Conservation (phyloP, 2,888 invertebrate species). For the Lacanobia oleracea region DNA sequence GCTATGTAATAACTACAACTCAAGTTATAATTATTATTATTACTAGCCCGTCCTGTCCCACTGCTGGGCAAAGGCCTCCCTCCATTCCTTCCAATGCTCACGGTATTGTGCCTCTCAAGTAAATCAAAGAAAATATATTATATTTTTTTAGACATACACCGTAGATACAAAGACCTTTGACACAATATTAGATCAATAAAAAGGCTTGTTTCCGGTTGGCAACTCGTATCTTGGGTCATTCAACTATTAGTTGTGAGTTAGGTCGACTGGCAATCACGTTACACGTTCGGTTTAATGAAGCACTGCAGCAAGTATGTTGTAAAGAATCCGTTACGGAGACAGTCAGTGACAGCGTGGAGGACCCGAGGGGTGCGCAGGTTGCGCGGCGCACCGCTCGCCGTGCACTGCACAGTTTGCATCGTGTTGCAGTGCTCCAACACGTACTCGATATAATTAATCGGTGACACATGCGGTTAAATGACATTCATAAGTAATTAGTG, state of each 20-base stretch:
- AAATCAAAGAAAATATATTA: not conserved
- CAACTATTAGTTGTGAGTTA: constrained; percentile 33
- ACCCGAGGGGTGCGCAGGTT: not conserved
- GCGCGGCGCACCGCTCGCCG: not conserved
- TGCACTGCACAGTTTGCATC: not conserved
- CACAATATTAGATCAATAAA: constrained; percentile 26
- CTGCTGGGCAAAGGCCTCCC: too few relatives aligned
- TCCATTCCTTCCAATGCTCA: too few relatives aligned
- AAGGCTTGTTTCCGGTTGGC: constrained; percentile 44
- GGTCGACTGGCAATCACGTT: not conserved
- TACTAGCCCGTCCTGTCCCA: too few relatives aligned
- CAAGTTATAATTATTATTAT: too few relatives aligned
- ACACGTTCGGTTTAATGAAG: not conserved
- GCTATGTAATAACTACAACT: not conserved
- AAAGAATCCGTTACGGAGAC: not conserved
- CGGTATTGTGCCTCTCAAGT: too few relatives aligned
- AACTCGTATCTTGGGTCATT: constrained; percentile 50
- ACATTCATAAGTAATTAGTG: constrained; percentile 14
- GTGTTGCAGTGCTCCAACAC: not conserved
- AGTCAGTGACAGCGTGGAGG: not conserved
- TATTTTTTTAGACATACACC: constrained; percentile 7
- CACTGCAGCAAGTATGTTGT: not conserved
- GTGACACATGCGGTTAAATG: constrained; percentile 6
- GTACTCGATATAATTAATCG: not conserved
- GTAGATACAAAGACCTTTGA: constrained; percentile 61